Conservation (phyloP, 2,113 vertebrate genomes). For the Rhinolophus ferrumequinum region DNA sequence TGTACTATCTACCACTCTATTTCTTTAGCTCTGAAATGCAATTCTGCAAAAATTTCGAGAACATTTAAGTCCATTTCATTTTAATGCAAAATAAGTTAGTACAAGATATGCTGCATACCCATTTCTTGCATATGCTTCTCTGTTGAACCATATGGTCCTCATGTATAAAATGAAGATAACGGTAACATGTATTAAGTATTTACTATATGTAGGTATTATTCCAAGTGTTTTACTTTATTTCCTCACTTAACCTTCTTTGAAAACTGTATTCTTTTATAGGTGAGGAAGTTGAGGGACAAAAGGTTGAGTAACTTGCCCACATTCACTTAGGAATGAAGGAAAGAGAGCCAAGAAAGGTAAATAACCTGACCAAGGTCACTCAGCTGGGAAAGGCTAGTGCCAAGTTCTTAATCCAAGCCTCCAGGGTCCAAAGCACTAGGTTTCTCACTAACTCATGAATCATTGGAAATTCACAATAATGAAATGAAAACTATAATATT, state of each 20-base stretch:
- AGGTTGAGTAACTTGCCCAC: not conserved
- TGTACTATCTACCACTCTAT: not conserved
- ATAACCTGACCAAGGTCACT: not conserved
- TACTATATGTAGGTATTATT: conserved; percentile 14
- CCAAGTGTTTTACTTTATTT: not conserved
- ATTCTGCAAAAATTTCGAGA: not conserved
- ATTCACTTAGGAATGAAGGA: not conserved
- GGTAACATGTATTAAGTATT: conserved; percentile 48
- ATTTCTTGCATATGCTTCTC: conserved; percentile 35
- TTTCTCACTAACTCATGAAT: not conserved
- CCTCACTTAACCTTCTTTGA: conserved; percentile 7
- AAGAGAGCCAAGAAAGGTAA: not conserved
- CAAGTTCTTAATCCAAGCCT: not conserved
- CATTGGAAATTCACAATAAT: not conserved
- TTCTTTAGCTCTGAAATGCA: conserved; percentile 44
- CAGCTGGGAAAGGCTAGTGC: not conserved
- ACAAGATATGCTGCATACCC: not conserved
- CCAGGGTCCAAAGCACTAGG: not conserved
- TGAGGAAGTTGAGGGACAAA: not conserved
- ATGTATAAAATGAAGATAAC: conserved; percentile 6
- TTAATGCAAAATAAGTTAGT: conserved; percentile 45
- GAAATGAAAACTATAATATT: not conserved
- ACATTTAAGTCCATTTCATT: conserved; percentile 43
- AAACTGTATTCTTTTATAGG: not conserved
- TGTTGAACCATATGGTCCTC: conserved; percentile 16